These are phyloP conservation scores for Burhinus oedicnemus DNA, from an alignment of 2,113 vertebrate species.

Conservation along the genomic window DNA sequence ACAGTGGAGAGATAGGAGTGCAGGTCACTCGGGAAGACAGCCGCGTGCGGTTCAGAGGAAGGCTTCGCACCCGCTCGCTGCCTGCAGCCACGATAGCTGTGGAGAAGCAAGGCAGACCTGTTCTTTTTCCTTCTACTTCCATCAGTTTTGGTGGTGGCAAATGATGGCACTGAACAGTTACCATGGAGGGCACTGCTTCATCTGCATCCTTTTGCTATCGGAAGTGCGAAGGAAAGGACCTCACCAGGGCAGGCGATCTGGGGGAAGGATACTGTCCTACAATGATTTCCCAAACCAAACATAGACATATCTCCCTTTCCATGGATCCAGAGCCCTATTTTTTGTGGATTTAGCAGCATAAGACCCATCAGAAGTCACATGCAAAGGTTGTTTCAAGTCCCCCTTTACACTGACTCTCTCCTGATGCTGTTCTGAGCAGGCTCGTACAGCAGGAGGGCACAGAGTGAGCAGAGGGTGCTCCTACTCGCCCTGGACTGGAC, in stretches of 20 bases:
- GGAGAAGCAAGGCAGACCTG: background rate
- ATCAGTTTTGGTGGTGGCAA: background rate
- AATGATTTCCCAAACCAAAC: background rate
- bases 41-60: background rate
- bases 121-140: background rate
- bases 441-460: background rate
- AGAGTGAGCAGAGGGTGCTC: background rate
- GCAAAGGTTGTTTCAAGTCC: background rate
- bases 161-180: background rate
- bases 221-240: background rate
- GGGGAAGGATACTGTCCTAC: background rate
- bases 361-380: background rate
- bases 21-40: background rate
- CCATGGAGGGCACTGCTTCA: background rate
- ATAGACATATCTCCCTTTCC: background rate
- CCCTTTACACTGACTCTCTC: background rate
- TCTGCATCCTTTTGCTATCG: background rate
- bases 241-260: background rate
- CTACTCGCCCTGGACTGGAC: fast-evolving
- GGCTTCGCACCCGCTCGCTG: fast-evolving
- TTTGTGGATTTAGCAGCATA: background rate
- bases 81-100: fast-evolving
- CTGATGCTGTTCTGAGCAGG: background rate
- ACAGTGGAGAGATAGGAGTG: background rate
- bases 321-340: background rate